Evolutionary conservation across 2,113 vertebrate genomes (phyloP), one percentile per base, ranked within the genome.

Genomic region (Tricholaema leucomelas): DNA sequence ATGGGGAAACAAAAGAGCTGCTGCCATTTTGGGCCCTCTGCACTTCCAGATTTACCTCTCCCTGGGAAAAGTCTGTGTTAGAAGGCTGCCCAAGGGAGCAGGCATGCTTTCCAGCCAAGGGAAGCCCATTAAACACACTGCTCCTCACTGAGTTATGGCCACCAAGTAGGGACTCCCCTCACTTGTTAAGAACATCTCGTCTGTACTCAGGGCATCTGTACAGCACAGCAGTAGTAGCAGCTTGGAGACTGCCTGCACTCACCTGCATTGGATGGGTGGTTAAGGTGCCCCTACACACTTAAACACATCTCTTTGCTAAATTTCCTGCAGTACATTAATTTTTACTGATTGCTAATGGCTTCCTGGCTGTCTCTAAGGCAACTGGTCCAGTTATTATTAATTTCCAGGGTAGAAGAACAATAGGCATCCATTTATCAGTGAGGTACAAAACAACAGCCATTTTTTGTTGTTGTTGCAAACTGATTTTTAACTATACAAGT

Each of bases 271-370:
- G 60, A 60, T 61, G 81, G 81, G 83, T 83, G 74, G 24, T 81
- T 87, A 70, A 79, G 71, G 80, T 65, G 55, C n/a, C 67, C 85
- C 75, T 84, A 64, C 86, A 85, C 46, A 36, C 77, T 90, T 91
- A 85, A 85, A 94, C 60, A 72, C 70, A 44, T 84, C 91, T 85
- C 79, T 76, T 71, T 63, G 86, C 58, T 92, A 64, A 96, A 93
- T 84, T 94, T 90, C 82, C 87, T 65, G 59, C 40, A 82, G 90
- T 90, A 91, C 94, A 92, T 91, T 96, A 91, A 96, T 95, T 97
- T 92, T 95, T 94, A 93, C 79, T 78, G 93, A 91, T 75, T 94
- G 81, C 66, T 95, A 91, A 93, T 89, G 67, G 81, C 82, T 96
- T 67, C 85, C 92, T 82, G 82, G 79, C 56, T 81, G 87, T 95